These are phyloP conservation scores for Rhingia rostrata DNA, from an alignment of 2,888 invertebrate genomes.

Conservation along the genomic window DNA sequence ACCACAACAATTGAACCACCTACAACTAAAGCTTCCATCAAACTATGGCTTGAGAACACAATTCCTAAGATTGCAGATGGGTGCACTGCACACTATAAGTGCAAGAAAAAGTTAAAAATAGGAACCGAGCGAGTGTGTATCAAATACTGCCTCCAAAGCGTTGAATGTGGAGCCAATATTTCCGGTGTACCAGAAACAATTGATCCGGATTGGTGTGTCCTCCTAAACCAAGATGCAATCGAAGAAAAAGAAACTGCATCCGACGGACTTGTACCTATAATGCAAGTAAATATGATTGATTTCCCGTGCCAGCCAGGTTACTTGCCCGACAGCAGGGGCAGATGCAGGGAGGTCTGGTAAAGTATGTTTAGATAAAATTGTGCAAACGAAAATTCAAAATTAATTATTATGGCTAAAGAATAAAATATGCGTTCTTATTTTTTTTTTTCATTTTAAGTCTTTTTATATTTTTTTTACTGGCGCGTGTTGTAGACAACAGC, in stretches of 20 bases:
- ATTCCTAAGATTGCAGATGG: constrained; percentile 75
- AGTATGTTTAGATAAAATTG: neutral
- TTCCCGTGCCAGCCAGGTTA: constrained; percentile 81
- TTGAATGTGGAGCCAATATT: constrained; percentile 75
- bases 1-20: constrained; percentile 36
- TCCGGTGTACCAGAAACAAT: constrained; percentile 69
- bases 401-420: neutral
- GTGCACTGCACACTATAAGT: constrained; percentile 76
- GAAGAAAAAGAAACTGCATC: constrained; percentile 14
- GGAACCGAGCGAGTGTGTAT: constrained; percentile 76
- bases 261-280: constrained; percentile 37
- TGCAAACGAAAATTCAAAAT: neutral
- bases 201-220: constrained; percentile 77
- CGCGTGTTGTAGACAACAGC: too few species aligned
- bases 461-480: too few species aligned
- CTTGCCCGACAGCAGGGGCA: constrained; percentile 80
- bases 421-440: neutral
- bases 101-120: constrained; percentile 77
- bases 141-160: constrained; percentile 78
- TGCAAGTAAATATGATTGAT: constrained; percentile 81
- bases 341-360: constrained; percentile 81
- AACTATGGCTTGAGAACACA: constrained; percentile 76
- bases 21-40: constrained; percentile 33
- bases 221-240: constrained; percentile 77
- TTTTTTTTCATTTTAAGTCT: too few species aligned